A percentile compares a stretch with the other conserved stretches of the same genome.
These are phyloP conservation scores for Origma solitaria DNA, from an alignment of 2,113 vertebrate species.

Conservation along the genomic window DNA sequence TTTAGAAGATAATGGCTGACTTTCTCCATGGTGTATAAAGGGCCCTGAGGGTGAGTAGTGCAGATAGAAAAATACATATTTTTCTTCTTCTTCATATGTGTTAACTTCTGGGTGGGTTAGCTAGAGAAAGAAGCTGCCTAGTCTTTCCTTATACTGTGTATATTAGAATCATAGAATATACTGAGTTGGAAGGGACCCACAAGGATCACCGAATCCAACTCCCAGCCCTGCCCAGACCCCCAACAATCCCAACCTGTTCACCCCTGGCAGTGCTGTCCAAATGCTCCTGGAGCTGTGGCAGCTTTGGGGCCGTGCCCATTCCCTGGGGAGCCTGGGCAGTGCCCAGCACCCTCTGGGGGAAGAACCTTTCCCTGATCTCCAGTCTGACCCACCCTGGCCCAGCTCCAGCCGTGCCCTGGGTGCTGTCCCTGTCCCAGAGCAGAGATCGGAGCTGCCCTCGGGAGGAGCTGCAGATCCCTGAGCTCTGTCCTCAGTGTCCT, in stretches of 20 bases:
- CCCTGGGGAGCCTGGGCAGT: not conserved
- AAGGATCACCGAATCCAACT: accelerated
- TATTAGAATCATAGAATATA: not conserved
- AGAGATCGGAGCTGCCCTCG: not conserved
- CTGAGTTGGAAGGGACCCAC: not conserved
- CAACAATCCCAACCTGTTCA: not conserved
- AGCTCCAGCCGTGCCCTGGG: not conserved
- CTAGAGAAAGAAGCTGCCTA: not conserved
- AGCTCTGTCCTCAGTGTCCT: not conserved
- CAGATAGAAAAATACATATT: not conserved
- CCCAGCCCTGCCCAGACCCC: not conserved
- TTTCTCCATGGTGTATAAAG: not conserved
- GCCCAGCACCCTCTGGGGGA: not conserved
- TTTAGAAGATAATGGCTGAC: not conserved
- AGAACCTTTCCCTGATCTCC: not conserved
- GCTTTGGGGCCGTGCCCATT: not conserved
- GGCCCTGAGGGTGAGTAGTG: not conserved
- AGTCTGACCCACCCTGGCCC: not conserved
- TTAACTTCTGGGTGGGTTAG: not conserved
- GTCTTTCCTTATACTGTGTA: not conserved
- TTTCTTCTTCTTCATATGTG: too few species aligned
- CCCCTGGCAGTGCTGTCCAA: not conserved
- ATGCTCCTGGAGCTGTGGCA: not conserved
- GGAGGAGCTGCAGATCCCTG: not conserved
- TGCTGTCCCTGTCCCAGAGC: not conserved